Base-by-base conservation (phyloP, 2,888 invertebrate species). In the Eumerus sabulonum region DNA sequence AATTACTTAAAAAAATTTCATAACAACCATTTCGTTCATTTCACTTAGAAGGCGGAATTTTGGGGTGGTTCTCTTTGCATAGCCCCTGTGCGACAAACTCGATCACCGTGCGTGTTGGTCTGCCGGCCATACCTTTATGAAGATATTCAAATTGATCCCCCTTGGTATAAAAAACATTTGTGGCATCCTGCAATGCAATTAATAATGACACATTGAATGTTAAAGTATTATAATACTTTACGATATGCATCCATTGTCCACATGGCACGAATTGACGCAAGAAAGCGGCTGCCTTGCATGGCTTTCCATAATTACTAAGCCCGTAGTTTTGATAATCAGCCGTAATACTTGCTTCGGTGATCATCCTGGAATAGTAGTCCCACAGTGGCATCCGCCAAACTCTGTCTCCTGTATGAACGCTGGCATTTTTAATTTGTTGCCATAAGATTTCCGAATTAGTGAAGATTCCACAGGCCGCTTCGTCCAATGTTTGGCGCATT, bases 381-480 rank as follows among this genome's bases (percentile, higher is more conserved):
- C 94, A 95, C 14, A 96, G 87, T 0, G 96, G 96, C 91, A 96
- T 92, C 68, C 95, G 90, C 95, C 95, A 96, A 1, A 95, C 91
- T 38, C 95, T 88, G 86, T 95, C 95, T 0, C 96, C 96, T 0
- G 94, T 93, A 82, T 91, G 91, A 84, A 91, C 90, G 57, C 94
- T 93, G 12, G 95, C 94, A 82, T 92, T 89, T 83, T 93, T 91
- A 83, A 94, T 88, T 79, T 91, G 91, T 79, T 92, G 90, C 92
- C 92, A 95, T 16, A 94, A 86, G n/a, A 91, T 91, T 70, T 92
- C 92, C 0, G 93, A 93, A 85, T 94, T 95, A 11, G 93, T 92
- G 86, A 93, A 96, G 17, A 93, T 93, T 1, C 93, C 95, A 82
- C 93, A 91, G 0, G 94, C 94, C 1, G 92, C 91, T 9, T 91